These are phyloP conservation scores for Pandemis cinnamomeana DNA, from an alignment of 2,888 invertebrate species.

Conservation along the genomic window DNA sequence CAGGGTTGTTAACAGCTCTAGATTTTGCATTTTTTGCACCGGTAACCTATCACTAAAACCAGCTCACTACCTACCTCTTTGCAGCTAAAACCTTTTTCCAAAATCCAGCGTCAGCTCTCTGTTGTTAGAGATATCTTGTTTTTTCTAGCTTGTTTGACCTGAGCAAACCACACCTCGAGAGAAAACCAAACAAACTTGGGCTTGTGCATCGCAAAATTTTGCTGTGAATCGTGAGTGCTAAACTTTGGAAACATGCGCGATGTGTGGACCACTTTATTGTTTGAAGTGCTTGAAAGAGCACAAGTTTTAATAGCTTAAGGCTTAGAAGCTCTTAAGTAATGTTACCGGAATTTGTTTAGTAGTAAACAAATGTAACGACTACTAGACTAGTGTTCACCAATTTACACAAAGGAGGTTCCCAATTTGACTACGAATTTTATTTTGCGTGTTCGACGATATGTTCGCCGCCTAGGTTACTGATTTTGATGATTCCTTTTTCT, in stretches of 20 bases:
- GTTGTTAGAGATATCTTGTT: conserved; percentile 5
- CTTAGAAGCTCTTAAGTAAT: neutral
- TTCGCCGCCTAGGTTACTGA: too few relatives aligned
- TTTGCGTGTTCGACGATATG: too few relatives aligned
- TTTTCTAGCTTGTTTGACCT: conserved; percentile 10
- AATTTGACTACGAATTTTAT: too few relatives aligned
- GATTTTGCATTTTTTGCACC: too few relatives aligned
- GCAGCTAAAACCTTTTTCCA: neutral
- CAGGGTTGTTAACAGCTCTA: too few relatives aligned
- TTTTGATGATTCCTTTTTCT: too few relatives aligned
- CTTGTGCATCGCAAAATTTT: conserved; percentile 17
- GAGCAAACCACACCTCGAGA: conserved; percentile 12
- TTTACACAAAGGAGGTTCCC: too few relatives aligned
- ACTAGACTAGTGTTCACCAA: neutral
- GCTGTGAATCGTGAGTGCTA: conserved; percentile 1
- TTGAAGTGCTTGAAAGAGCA: conserved; percentile 1
- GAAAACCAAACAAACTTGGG: conserved; percentile 21
- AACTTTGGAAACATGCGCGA: neutral
- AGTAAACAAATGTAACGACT: neutral
- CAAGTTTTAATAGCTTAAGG: conserved; percentile 1
- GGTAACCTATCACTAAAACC: neutral
- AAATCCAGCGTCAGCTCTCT: neutral
- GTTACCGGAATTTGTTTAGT: neutral
- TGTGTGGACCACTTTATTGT: conserved; percentile 12
- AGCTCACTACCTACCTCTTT: neutral